phyloP scores from a whole-genome alignment of 2,888 invertebrate species.

The Machimus atricapillus region DNA sequence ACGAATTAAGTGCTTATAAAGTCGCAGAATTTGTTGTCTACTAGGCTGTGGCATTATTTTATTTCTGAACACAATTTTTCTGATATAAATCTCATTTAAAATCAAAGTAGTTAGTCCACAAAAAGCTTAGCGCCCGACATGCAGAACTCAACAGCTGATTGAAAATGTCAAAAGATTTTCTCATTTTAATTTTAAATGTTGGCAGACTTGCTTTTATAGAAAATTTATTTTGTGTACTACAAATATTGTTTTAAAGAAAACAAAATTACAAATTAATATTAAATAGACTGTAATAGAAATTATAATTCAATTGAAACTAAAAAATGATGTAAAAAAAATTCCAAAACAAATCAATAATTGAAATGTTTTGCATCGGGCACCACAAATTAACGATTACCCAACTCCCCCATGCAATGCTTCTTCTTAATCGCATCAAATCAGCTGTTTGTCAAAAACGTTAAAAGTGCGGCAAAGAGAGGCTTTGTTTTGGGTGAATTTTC shows the following conservation, averaged over 20 bases:
- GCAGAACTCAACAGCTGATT: neutral
- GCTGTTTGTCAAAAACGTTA: neutral
- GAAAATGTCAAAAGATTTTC: neutral
- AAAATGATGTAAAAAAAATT: neutral
- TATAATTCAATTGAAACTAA: neutral
- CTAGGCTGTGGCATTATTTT: slow-evolving; percentile 55
- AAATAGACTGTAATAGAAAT: neutral
- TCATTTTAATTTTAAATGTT: neutral
- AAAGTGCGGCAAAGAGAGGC: neutral
- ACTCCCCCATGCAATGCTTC: neutral
- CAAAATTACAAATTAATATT: neutral
- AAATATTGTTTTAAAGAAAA: neutral
- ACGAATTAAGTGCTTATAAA: slow-evolving; percentile 78
- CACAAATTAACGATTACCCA: neutral
- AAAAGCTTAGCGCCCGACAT: neutral
- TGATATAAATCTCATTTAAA: neutral
- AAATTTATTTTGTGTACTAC: neutral
- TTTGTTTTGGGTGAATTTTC: neutral
- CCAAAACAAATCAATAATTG: neutral
- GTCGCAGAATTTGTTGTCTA: slow-evolving; percentile 68
- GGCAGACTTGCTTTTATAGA: neutral
- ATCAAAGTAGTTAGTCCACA: neutral
- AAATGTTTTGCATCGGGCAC: neutral
- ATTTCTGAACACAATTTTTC: neutral
- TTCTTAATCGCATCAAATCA: neutral